Conservation (phyloP, 2,113 vertebrate species). For the Pelmatolapia mariae region DNA sequence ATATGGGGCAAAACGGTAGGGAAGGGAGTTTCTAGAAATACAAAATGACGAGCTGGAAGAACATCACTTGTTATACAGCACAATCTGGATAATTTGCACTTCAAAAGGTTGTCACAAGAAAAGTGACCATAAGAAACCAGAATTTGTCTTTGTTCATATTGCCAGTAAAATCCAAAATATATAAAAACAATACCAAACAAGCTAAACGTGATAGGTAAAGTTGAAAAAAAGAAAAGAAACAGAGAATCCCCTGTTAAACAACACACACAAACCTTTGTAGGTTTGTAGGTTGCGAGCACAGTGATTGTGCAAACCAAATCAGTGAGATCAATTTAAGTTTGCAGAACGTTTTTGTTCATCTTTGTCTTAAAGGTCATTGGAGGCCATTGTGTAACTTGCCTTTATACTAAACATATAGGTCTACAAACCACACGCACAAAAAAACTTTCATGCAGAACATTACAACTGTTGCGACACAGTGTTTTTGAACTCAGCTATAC, state of each 20-base stretch:
- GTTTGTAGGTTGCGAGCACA: neutral
- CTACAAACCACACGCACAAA: neutral
- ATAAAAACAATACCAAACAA: neutral
- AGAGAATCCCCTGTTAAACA: neutral
- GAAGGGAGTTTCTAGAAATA: neutral
- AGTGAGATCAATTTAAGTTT: neutral
- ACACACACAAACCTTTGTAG: neutral
- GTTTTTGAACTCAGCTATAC: neutral
- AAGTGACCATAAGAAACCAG: neutral
- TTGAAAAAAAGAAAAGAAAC: neutral
- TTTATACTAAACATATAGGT: neutral
- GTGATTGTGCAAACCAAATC: neutral
- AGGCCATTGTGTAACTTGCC: slow-evolving; percentile 18
- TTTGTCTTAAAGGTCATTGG: slow-evolving; percentile 5
- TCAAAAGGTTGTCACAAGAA: neutral
- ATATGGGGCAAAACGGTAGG: neutral
- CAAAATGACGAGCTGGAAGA: neutral
- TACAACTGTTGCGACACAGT: slow-evolving; percentile 11
- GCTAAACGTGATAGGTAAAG: neutral
- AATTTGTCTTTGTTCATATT: neutral
- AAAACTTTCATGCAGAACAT: neutral
- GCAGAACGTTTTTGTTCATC: neutral
- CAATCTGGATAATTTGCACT: neutral
- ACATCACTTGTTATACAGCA: neutral
- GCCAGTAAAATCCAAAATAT: neutral